Evolutionary conservation across 2,113 vertebrate genomes (phyloP).

Genomic region (Axis porcinus): DNA sequence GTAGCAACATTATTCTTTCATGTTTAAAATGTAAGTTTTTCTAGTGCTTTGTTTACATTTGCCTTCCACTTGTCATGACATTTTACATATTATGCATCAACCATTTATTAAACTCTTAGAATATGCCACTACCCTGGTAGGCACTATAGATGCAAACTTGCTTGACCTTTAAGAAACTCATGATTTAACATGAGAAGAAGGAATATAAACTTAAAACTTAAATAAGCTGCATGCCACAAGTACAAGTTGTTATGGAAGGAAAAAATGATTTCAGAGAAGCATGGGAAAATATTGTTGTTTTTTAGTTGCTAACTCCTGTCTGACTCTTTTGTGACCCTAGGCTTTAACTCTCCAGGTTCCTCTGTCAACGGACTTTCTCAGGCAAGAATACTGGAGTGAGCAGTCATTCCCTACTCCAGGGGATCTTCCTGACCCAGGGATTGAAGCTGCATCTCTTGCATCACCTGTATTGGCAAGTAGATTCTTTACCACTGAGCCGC

Average conservation of each 20-base stretch:
- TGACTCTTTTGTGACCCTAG: background rate
- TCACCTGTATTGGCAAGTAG: background rate
- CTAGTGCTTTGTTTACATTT: background rate
- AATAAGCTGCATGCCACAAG: background rate
- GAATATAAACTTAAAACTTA: background rate
- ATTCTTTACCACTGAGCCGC: background rate
- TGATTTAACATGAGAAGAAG: background rate
- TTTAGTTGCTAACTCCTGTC: background rate
- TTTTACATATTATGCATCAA: background rate
- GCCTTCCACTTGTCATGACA: background rate
- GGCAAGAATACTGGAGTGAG: background rate
- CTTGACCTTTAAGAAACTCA: background rate
- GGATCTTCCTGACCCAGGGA: background rate
- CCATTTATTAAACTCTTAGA: background rate
- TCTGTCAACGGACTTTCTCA: background rate
- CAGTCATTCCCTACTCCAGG: background rate
- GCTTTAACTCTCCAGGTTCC: background rate
- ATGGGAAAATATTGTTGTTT: background rate
- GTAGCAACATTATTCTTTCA: background rate
- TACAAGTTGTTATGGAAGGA: background rate
- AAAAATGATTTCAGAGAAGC: background rate
- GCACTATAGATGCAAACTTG: background rate
- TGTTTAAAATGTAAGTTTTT: background rate
- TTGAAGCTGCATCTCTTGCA: background rate
- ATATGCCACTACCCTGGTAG: background rate